Conservation (phyloP, 2,888 invertebrate species). For the Drosophila hamatofila region DNA sequence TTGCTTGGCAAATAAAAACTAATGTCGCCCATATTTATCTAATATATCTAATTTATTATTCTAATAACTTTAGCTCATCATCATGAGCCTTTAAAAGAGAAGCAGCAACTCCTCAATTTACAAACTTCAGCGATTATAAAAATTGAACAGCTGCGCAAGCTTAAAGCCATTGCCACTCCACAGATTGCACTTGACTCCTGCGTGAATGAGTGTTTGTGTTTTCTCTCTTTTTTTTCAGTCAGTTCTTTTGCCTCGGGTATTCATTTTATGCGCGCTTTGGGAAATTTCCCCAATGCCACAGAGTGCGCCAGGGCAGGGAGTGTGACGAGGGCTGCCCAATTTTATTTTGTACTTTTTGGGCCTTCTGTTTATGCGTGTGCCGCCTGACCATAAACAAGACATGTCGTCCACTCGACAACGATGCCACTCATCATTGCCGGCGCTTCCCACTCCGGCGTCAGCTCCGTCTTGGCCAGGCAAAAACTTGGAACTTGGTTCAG, state of each 20-base stretch:
- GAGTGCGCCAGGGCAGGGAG: constrained; percentile 25
- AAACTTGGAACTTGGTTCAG: constrained; percentile 4
- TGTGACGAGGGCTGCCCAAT: background rate
- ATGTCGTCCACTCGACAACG: constrained; percentile 65
- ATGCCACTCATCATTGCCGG: constrained; percentile 58
- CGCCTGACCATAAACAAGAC: constrained; percentile 72
- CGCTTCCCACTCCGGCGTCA: no score
- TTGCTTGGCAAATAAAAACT: no score
- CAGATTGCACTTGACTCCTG: constrained; percentile 44
- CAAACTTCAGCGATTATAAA: constrained; percentile 19
- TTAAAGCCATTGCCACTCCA: constrained; percentile 43
- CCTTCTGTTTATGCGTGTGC: constrained; percentile 37
- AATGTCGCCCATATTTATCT: background rate
- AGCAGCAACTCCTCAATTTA: background rate
- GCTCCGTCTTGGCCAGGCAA: constrained; percentile 29
- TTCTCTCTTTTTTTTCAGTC: background rate
- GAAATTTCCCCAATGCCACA: constrained; percentile 74
- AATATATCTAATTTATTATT: background rate
- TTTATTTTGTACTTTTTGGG: background rate
- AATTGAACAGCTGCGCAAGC: constrained; percentile 22
- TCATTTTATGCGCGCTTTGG: constrained; percentile 76
- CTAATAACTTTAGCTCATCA: background rate
- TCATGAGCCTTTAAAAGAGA: background rate
- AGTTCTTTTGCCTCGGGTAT: constrained; percentile 47
- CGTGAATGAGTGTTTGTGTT: background rate